These are phyloP conservation scores for Thysanoteuthis rhombus DNA, from an alignment of 2,888 invertebrate genomes.

Conservation along the genomic window DNA sequence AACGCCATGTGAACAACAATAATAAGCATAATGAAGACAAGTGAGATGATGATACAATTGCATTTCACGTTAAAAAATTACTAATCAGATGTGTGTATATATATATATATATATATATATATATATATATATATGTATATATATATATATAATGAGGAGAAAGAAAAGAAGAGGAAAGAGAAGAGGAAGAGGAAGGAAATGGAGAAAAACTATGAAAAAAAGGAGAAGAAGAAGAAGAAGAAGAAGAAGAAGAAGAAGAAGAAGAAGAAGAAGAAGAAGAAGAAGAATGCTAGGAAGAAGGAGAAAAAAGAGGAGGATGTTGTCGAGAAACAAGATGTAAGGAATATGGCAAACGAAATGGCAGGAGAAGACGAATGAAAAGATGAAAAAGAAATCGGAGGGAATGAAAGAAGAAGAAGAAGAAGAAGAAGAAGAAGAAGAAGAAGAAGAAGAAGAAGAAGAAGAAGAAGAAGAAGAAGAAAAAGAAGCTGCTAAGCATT, in stretches of 20 bases:
- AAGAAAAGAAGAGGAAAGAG: background rate
- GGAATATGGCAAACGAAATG: background rate
- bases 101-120: too few relatives aligned
- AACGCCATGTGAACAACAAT: too few relatives aligned
- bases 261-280: background rate
- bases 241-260: background rate
- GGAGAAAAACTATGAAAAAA: background rate
- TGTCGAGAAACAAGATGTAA: background rate
- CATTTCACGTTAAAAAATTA: too few relatives aligned
- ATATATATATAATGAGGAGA: too few relatives aligned
- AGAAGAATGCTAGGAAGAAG: background rate
- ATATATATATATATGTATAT: too few relatives aligned
- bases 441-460: background rate
- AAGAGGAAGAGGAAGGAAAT: background rate
- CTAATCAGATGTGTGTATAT: too few relatives aligned
- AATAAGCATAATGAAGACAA: too few relatives aligned
- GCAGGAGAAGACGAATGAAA: background rate
- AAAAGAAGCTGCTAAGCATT: too few relatives aligned
- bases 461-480: background rate
- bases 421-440: background rate
- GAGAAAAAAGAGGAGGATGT: background rate
- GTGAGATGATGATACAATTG: too few relatives aligned
- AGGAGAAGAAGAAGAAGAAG: background rate
- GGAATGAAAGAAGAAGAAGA: background rate
- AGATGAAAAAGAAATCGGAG: background rate